phyloP scores from a whole-genome alignment of 2,888 invertebrate genomes.

The Schrankia costaestrigalis region DNA sequence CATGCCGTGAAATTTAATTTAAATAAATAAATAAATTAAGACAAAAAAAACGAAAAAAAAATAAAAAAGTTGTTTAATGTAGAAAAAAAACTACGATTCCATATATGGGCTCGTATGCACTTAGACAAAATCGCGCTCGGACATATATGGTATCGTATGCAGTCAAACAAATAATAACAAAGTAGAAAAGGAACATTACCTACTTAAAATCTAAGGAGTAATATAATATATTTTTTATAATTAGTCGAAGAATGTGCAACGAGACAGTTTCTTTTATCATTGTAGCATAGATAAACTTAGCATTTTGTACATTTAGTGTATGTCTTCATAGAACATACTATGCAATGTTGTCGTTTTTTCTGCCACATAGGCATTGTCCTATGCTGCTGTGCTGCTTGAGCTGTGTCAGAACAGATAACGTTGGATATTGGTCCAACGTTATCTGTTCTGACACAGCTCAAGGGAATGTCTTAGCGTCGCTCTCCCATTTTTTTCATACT shows the following conservation, averaged over 20 bases:
- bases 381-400: too few relatives aligned
- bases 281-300: not conserved
- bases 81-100: not conserved
- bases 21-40: too few relatives aligned
- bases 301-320: not conserved
- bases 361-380: too few relatives aligned
- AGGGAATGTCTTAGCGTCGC: too few relatives aligned
- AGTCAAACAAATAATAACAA: not conserved
- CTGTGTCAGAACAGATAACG: too few relatives aligned
- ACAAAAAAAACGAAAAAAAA: not conserved
- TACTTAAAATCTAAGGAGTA: not conserved
- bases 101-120: not conserved
- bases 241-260: not conserved
- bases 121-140: too few relatives aligned
- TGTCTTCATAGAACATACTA: not conserved
- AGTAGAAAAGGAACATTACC: not conserved
- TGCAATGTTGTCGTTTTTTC: too few relatives aligned
- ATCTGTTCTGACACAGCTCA: not conserved
- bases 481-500: too few relatives aligned
- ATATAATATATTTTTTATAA: too few relatives aligned
- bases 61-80: not conserved
- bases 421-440: not conserved
- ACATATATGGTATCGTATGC: not conserved
- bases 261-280: not conserved
- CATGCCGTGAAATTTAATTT: too few relatives aligned